Conservation (phyloP, 1,140 invertebrate species). For the Drosophila parabipectinata region DNA sequence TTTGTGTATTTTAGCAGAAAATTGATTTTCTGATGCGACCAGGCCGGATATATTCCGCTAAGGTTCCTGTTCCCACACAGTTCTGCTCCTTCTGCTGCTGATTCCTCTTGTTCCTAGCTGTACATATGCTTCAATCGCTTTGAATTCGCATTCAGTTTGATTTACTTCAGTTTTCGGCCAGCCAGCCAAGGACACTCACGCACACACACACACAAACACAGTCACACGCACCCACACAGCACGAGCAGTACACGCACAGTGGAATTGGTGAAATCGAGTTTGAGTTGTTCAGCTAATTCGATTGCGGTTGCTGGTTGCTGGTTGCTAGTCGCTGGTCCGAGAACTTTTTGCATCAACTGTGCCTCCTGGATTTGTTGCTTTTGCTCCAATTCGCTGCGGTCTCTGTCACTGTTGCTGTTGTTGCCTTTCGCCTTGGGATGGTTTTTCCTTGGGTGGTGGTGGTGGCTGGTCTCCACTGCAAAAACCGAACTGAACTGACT, state of each 20-base stretch:
- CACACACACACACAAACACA: constrained; percentile 28
- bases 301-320: constrained; percentile 39
- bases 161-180: constrained; percentile 44
- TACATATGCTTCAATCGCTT: constrained; percentile 33
- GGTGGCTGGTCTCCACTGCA: constrained; percentile 21
- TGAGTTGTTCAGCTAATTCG: constrained; percentile 56
- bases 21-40: constrained; percentile 62
- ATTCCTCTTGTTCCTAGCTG: constrained; percentile 15
- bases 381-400: constrained; percentile 10
- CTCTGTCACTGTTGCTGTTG: constrained; percentile 15
- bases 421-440: constrained; percentile 54
- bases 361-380: constrained; percentile 4
- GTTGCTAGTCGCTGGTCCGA: constrained; percentile 17
- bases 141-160: constrained; percentile 46
- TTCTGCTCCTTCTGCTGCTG: constrained; percentile 10
- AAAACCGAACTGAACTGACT: constrained; percentile 72
- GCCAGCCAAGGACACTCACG: constrained; percentile 63
- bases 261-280: constrained; percentile 41
- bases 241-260: constrained; percentile 35
- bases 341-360: constrained; percentile 35
- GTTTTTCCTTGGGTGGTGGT: constrained; percentile 48
- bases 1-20: constrained; percentile 70
- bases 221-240: constrained; percentile 30
- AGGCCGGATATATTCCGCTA: constrained; percentile 51
- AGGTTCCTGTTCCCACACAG: not conserved